Percentiles rank a stretch among this genome's conserved stretches.
Evolutionary conservation across 1,140 invertebrate genomes (phyloP).

Genomic region (Venustaconcha ellipsiformis): DNA sequence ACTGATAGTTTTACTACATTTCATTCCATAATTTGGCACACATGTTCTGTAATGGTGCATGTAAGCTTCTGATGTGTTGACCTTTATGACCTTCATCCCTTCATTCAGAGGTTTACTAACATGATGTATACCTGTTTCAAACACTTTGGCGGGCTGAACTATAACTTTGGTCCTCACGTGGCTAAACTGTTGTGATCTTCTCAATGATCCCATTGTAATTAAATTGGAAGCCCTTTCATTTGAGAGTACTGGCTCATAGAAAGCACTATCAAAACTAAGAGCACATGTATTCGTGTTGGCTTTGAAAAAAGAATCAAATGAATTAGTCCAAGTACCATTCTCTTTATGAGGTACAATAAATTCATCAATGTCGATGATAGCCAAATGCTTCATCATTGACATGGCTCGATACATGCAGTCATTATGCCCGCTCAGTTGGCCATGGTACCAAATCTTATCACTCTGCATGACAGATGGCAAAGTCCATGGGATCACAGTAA

Average conservation of each 20-base stretch:
- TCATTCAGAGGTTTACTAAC: conserved; percentile 58
- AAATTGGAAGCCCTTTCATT: conserved; percentile 10
- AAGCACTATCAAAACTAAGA: conserved; percentile 61
- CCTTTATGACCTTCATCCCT: conserved; percentile 31
- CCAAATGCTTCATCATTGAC: conserved; percentile 49
- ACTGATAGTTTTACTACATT: conserved; percentile 41
- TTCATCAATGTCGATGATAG: conserved; percentile 67
- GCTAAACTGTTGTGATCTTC: conserved; percentile 30
- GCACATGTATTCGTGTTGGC: conserved; percentile 43
- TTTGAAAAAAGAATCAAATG: conserved; percentile 31
- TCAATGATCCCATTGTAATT: conserved; percentile 25
- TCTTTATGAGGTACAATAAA: conserved; percentile 62
- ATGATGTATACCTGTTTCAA: conserved; percentile 68
- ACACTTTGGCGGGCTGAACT: conserved; percentile 55
- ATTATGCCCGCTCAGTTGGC: conserved; percentile 63
- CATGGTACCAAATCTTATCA: conserved; percentile 63
- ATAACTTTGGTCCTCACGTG: conserved; percentile 63
- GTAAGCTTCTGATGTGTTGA: conserved; percentile 79
- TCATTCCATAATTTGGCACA: conserved; percentile 59
- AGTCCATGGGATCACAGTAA: conserved; percentile 55
- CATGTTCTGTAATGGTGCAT: conserved; percentile 87
- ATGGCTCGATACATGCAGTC: conserved; percentile 67
- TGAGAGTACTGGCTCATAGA: conserved; percentile 50
- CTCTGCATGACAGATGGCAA: conserved; percentile 45
- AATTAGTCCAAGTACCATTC: conserved; percentile 35